phyloP scores from a whole-genome alignment of 2,888 invertebrate species.

The Flexamia atlantica region DNA sequence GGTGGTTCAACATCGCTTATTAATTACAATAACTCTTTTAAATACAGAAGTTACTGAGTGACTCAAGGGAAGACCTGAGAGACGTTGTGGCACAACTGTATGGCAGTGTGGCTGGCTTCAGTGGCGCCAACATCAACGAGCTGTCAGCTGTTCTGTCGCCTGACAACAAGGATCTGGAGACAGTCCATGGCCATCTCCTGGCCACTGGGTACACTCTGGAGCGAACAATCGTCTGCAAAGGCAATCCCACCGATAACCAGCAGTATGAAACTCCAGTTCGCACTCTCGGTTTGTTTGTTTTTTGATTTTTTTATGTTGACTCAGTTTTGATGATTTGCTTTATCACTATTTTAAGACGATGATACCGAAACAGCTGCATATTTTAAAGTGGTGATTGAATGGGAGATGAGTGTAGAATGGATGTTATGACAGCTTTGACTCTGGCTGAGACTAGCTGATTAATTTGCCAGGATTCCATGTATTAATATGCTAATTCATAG shows the following conservation, averaged over 20 bases:
- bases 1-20: no score
- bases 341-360: no score
- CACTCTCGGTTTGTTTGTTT: slow-evolving; percentile 71
- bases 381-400: no score
- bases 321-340: no score
- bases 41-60: slow-evolving; percentile 80
- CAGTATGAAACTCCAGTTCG: slow-evolving; percentile 45
- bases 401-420: no score
- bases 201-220: slow-evolving; percentile 77
- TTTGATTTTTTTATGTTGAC: no score
- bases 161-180: slow-evolving; percentile 64
- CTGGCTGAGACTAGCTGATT: no score
- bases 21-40: no score
- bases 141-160: slow-evolving; percentile 40
- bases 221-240: slow-evolving; percentile 72
- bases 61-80: slow-evolving; percentile 87
- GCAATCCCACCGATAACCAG: slow-evolving; percentile 72
- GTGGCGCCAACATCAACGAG: slow-evolving; percentile 52
- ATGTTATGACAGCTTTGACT: no score
- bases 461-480: no score
- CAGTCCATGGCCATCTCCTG: slow-evolving; percentile 64
- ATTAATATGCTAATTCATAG: no score
- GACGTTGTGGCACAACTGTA: slow-evolving; percentile 86
- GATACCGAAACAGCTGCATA: no score
- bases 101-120: slow-evolving; percentile 78